phyloP scores from a whole-genome alignment of 2,797 vertebrate genomes.

The Brachyalestes nurse region DNA sequence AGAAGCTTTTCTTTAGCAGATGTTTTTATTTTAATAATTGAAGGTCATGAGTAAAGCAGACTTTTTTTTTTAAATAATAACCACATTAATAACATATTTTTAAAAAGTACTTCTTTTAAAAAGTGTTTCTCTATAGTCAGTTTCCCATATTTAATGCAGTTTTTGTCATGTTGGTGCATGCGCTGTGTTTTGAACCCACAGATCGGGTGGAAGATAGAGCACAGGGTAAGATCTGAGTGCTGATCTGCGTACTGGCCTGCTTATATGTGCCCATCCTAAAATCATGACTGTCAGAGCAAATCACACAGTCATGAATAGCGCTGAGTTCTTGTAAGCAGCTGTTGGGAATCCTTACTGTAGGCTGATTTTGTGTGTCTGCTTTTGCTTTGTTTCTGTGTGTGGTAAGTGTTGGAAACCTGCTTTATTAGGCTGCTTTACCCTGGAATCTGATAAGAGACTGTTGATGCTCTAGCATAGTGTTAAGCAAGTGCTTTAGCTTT shows the following conservation, averaged over 20 bases:
- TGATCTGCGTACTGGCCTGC: conserved; percentile 20
- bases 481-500: not conserved
- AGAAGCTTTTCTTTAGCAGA: not conserved
- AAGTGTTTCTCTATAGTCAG: no score
- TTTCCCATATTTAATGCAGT: not conserved
- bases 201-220: conserved; percentile 65
- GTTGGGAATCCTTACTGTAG: not conserved
- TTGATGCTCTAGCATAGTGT: not conserved
- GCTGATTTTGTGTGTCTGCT: not conserved
- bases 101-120: no score
- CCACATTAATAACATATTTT: no score
- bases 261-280: conserved; percentile 26
- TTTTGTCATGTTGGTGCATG: conserved; percentile 29
- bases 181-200: conserved; percentile 67
- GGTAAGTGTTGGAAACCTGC: not conserved
- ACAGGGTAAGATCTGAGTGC: conserved; percentile 66
- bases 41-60: no score
- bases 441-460: not conserved
- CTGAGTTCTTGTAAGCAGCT: not conserved
- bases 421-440: not conserved
- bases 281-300: not conserved
- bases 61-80: no score
- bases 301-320: not conserved
- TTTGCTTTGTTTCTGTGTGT: conserved; percentile 22
- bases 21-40: no score